These are phyloP conservation scores for Romanomermis culicivorax DNA, from an alignment of 2,888 invertebrate genomes.

Conservation along the genomic window DNA sequence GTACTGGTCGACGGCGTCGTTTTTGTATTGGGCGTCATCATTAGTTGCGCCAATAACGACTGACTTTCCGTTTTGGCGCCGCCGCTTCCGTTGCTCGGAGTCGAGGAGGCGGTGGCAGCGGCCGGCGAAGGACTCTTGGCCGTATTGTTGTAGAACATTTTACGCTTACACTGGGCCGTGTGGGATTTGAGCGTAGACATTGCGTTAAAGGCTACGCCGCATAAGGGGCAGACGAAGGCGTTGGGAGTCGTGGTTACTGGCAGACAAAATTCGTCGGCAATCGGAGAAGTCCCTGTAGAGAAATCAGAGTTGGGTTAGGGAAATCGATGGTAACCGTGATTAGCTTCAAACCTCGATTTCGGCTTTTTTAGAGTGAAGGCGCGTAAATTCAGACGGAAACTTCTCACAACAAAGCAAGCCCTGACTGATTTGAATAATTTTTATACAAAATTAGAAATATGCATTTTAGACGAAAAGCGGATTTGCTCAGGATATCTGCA, in stretches of 20 bases:
- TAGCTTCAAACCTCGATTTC: too few relatives aligned
- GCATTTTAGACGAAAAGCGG: too few relatives aligned
- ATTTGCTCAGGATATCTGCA: too few relatives aligned
- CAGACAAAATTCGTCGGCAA: too few relatives aligned
- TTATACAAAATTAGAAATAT: too few relatives aligned
- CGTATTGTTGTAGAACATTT: background rate
- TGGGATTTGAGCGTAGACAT: background rate
- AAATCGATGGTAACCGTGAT: too few relatives aligned
- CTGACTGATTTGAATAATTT: too few relatives aligned
- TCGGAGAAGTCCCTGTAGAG: too few relatives aligned
- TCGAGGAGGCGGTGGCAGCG: background rate
- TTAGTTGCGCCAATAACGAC: background rate
- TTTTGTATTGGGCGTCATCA: background rate
- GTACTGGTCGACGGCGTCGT: background rate
- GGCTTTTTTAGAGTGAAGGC: too few relatives aligned
- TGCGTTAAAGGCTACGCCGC: constrained; percentile 56
- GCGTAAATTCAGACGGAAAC: too few relatives aligned
- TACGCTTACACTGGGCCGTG: background rate
- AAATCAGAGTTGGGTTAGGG: too few relatives aligned
- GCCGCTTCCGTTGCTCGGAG: background rate
- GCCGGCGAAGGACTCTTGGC: background rate
- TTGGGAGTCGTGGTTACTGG: background rate
- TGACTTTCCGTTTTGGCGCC: background rate
- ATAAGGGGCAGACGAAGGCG: constrained; percentile 51
- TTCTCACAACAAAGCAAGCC: too few relatives aligned